phyloP scores from a whole-genome alignment of 1,140 invertebrate species.

The Hesperophylax magnus region DNA sequence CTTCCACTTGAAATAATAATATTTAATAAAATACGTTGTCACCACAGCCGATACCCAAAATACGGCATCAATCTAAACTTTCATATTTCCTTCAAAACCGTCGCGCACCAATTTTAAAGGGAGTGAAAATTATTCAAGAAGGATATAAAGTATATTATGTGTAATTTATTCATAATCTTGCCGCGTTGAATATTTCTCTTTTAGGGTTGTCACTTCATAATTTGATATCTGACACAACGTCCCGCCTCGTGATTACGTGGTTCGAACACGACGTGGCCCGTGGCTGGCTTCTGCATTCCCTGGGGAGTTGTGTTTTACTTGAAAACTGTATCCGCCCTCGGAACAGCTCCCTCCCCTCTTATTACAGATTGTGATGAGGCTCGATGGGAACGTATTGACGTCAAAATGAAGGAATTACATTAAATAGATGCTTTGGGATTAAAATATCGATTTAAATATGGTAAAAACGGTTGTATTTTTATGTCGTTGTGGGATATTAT shows the following conservation, averaged over 20 bases:
- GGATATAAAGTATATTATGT: constrained; percentile 41
- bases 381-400: no score
- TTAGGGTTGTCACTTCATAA: constrained; percentile 54
- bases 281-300: not conserved
- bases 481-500: no score
- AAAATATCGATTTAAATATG: no score
- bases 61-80: no score
- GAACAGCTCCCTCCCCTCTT: not conserved
- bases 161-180: constrained; percentile 58
- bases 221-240: constrained; percentile 55
- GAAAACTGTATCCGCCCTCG: not conserved
- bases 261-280: constrained; percentile 47
- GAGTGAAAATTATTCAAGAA: constrained; percentile 27
- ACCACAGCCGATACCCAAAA: no score
- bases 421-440: no score
- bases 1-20: no score
- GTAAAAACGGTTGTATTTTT: no score
- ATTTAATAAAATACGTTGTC: no score
- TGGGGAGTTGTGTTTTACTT: not conserved
- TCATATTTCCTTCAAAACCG: not conserved
- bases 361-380: not conserved
- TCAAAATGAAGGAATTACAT: no score
- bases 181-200: constrained; percentile 34
- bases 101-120: not conserved
- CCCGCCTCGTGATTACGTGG: constrained; percentile 52